Conservation (phyloP, 2,888 invertebrate genomes). For the Sarcophaga carnaria region DNA sequence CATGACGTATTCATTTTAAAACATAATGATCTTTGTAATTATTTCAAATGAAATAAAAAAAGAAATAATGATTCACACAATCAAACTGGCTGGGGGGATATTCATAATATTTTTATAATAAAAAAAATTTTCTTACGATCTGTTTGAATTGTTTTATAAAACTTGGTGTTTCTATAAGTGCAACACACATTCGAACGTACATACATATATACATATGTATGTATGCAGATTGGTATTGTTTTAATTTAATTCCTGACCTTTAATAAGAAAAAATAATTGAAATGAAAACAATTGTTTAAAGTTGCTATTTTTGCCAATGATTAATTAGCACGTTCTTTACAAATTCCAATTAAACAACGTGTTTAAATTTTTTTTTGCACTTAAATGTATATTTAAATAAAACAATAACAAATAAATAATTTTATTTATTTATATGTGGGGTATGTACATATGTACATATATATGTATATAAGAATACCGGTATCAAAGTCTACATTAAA, state of each 20-base stretch:
- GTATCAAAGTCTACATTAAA: conserved; percentile 62
- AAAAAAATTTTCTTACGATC: too few relatives aligned
- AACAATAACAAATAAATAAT: not conserved
- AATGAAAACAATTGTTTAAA: conserved; percentile 3
- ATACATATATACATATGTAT: too few relatives aligned
- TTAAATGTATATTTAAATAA: not conserved
- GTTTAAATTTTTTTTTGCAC: not conserved
- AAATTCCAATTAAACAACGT: conserved; percentile 10
- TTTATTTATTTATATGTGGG: not conserved
- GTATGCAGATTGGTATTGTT: too few relatives aligned
- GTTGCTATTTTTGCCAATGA: conserved; percentile 47
- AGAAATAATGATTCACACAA: too few relatives aligned
- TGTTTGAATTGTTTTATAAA: too few relatives aligned
- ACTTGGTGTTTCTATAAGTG: too few relatives aligned
- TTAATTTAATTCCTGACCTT: conserved; percentile 41
- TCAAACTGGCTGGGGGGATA: too few relatives aligned
- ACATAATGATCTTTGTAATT: too few relatives aligned
- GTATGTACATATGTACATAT: not conserved
- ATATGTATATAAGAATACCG: conserved; percentile 28
- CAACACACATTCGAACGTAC: too few relatives aligned
- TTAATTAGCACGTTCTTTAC: conserved; percentile 43
- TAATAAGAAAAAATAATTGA: conserved; percentile 16
- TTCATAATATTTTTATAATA: too few relatives aligned
- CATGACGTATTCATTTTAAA: too few relatives aligned
- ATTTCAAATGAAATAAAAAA: too few relatives aligned